Conservation (phyloP, 2,113 vertebrate genomes). For the Strix uralensis region DNA sequence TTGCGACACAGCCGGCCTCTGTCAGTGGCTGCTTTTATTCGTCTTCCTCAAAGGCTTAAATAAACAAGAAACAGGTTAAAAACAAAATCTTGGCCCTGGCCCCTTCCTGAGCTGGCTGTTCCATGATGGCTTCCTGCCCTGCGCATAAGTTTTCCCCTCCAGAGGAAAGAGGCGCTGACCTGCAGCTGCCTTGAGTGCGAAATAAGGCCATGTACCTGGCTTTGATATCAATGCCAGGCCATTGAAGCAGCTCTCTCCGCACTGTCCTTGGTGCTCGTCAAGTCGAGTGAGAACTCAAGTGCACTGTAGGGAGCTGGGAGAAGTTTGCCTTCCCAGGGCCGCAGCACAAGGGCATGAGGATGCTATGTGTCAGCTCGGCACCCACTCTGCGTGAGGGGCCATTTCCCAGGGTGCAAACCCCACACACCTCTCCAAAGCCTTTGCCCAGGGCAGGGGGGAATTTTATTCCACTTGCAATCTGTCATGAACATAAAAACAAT, state of each 20-base stretch:
- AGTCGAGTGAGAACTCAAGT: accelerated
- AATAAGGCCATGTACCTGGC: neutral
- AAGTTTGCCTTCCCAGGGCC: neutral
- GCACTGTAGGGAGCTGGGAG: neutral
- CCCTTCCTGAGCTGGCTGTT: constrained; percentile 58
- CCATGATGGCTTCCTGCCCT: constrained; percentile 41
- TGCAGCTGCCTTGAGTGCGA: neutral
- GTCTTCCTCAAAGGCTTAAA: constrained; percentile 46
- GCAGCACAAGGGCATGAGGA: accelerated
- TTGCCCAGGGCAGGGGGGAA: accelerated
- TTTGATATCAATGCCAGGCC: neutral
- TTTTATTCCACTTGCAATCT: neutral
- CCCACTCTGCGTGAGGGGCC: accelerated
- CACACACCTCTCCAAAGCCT: neutral
- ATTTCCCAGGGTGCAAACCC: neutral
- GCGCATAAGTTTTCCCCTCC: neutral
- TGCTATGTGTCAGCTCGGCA: accelerated
- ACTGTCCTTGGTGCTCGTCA: accelerated
- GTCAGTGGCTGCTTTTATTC: constrained; percentile 16
- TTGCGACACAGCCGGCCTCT: neutral
- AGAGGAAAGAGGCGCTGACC: neutral
- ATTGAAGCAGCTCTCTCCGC: neutral
- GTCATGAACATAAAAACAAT: neutral
- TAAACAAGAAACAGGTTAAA: constrained; percentile 65
- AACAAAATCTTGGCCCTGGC: constrained; percentile 40